Evolutionary conservation across 1,140 invertebrate genomes (phyloP).

Genomic region (Dufourea novaeangliae): DNA sequence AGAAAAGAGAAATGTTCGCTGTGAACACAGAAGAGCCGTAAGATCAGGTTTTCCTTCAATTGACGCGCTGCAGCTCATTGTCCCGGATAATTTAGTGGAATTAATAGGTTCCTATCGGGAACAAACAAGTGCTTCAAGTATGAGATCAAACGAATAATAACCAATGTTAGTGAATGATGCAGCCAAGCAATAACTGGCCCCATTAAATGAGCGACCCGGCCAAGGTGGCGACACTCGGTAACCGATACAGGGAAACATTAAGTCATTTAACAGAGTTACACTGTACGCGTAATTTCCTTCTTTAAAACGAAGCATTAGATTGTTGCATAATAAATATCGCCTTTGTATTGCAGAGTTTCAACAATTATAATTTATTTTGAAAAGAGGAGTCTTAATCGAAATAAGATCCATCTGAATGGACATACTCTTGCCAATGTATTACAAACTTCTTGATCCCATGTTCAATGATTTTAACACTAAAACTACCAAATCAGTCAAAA

Average conservation of each 20-base stretch:
- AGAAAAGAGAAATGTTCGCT: neutral
- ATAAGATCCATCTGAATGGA: too few relatives aligned
- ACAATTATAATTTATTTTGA: too few relatives aligned
- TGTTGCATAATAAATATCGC: too few relatives aligned
- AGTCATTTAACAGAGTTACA: neutral
- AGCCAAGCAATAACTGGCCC: conserved; percentile 27
- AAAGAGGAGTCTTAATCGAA: too few relatives aligned
- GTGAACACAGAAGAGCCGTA: neutral
- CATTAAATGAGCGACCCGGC: conserved; percentile 45
- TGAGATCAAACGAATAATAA: conserved; percentile 57
- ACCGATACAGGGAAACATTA: conserved; percentile 40
- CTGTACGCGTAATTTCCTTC: neutral
- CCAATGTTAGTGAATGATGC: conserved; percentile 56
- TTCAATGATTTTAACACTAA: too few relatives aligned
- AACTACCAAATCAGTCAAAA: too few relatives aligned
- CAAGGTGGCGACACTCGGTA: conserved; percentile 32
- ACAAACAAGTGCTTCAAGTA: conserved; percentile 33
- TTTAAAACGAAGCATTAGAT: too few relatives aligned
- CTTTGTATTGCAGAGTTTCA: too few relatives aligned
- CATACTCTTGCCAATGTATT: too few relatives aligned
- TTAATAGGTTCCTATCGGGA: conserved; percentile 42
- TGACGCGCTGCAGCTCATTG: conserved; percentile 22
- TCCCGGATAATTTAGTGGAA: conserved; percentile 40
- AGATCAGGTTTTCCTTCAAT: conserved; percentile 24
- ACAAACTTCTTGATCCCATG: too few relatives aligned